These are phyloP conservation scores for Catharus minimus DNA, from an alignment of 2,113 vertebrate species.

Conservation along the genomic window DNA sequence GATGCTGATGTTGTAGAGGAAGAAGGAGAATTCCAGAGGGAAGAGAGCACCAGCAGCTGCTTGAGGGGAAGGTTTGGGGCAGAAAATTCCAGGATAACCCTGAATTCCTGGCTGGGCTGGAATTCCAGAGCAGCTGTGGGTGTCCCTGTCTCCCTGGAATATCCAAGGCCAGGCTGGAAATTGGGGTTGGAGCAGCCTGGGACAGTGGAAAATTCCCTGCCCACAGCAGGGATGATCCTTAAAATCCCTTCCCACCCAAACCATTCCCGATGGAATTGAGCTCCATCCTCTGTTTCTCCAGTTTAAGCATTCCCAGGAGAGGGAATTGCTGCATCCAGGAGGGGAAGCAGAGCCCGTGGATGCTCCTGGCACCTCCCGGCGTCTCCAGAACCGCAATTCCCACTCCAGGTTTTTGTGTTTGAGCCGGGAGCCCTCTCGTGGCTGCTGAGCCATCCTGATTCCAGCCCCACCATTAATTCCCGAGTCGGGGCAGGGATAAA, in stretches of 20 bases:
- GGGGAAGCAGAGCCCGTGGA: not conserved
- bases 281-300: not conserved
- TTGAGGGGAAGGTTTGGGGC: no score
- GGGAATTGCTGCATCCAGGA: not conserved
- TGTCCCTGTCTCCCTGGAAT: no score
- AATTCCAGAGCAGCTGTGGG: no score
- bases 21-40: no score
- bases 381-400: not conserved
- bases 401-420: not conserved
- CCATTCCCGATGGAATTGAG: not conserved
- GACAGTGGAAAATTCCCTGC: accelerated
- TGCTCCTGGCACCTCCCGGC: accelerated
- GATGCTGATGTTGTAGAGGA: no score
- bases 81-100: no score
- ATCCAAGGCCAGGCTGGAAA: not conserved
- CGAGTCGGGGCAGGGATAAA: not conserved
- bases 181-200: not conserved
- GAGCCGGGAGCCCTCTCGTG: constrained; percentile 46
- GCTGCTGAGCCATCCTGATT: not conserved
- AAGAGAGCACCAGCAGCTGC: no score
- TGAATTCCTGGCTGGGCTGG: no score
- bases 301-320: not conserved
- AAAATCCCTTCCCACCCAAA: not conserved
- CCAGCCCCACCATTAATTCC: not conserved
- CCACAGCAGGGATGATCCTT: accelerated